These are phyloP conservation scores for Steatornis caripensis DNA, from an alignment of 2,113 vertebrate genomes.

Conservation along the genomic window DNA sequence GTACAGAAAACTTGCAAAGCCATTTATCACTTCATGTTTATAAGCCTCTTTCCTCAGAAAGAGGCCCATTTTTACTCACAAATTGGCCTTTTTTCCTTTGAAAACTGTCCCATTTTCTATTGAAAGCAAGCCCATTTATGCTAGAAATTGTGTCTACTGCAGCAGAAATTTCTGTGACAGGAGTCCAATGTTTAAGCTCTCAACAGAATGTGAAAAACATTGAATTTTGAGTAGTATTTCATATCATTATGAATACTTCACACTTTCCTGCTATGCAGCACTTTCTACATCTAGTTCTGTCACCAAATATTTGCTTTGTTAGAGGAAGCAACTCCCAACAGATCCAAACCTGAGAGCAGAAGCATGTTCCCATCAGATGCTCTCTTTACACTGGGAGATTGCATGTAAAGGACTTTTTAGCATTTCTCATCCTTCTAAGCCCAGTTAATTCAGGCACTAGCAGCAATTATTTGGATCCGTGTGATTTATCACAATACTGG, in stretches of 20 bases:
- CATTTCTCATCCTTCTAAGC: not conserved
- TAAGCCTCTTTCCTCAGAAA: not conserved
- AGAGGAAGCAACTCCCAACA: not conserved
- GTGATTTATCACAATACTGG: not conserved
- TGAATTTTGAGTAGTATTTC: constrained; percentile 20
- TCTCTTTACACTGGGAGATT: not conserved
- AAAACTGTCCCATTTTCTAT: constrained; percentile 25
- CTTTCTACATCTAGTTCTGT: constrained; percentile 9
- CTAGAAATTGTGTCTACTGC: constrained; percentile 8
- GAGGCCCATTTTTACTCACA: not conserved
- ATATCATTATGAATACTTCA: constrained; percentile 14
- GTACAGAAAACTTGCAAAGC: not conserved
- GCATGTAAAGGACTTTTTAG: not conserved
- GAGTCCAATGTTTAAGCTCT: not conserved
- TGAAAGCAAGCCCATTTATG: constrained; percentile 30
- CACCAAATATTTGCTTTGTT: constrained; percentile 43
- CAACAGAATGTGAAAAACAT: not conserved
- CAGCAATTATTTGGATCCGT: not conserved
- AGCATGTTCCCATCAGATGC: not conserved
- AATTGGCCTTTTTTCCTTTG: constrained; percentile 27
- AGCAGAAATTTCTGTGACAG: constrained; percentile 40
- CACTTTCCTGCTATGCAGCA: not conserved
- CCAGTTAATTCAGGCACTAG: not conserved
- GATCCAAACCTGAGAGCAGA: not conserved
- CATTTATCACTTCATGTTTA: constrained; percentile 19